phyloP scores from a whole-genome alignment of 2,113 vertebrate species.

The Opisthocomus hoazin region DNA sequence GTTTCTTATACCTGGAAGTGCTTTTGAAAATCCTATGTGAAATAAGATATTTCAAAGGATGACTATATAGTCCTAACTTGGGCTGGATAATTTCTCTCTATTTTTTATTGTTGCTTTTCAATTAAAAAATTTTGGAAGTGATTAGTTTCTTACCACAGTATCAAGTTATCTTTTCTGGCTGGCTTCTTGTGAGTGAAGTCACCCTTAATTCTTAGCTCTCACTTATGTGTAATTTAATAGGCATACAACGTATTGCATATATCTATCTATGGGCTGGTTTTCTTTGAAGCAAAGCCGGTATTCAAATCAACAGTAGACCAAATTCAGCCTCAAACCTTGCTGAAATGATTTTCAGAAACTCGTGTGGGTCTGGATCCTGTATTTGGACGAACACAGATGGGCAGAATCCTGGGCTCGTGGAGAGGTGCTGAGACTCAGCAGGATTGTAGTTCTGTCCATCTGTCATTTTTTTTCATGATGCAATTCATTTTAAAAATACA shows the following conservation, averaged over 20 bases:
- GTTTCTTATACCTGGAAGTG: not conserved
- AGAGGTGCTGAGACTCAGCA: conserved; percentile 13
- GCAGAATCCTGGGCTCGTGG: not conserved
- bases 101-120: not conserved
- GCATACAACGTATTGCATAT: not conserved
- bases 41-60: not conserved
- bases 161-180: not conserved
- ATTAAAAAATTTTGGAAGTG: not conserved
- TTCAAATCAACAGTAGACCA: not conserved
- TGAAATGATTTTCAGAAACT: not conserved
- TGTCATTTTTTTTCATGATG: not conserved
- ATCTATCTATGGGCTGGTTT: not conserved
- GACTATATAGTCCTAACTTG: not conserved
- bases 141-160: not conserved
- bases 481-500: not conserved
- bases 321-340: not conserved
- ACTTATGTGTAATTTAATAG: not conserved
- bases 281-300: not conserved
- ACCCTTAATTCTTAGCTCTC: not conserved
- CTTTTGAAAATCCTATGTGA: not conserved
- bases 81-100: not conserved
- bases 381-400: conserved; percentile 15
- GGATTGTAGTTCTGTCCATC: conserved; percentile 24
- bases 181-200: not conserved
- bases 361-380: not conserved